Percentiles rank a stretch among this genome's conserved stretches.
phyloP scores from a whole-genome alignment of 2,888 invertebrate genomes.

The Pachycephus smyrnensis region DNA sequence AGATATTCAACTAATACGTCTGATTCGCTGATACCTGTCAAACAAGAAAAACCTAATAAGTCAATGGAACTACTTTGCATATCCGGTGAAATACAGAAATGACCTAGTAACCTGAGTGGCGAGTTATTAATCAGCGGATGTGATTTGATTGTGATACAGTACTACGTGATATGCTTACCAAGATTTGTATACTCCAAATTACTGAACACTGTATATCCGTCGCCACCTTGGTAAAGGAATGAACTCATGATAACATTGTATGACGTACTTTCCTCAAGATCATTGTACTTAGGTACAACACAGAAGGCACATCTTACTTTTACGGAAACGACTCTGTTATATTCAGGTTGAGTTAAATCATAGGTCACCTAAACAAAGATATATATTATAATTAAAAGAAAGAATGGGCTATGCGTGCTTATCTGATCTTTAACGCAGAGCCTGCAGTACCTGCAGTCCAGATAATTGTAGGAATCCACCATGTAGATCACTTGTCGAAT shows the following conservation, averaged over 20 bases:
- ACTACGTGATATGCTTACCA: too few species aligned
- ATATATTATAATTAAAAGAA: neutral
- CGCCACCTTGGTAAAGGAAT: slow-evolving; percentile 81
- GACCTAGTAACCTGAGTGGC: too few species aligned
- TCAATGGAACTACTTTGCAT: neutral
- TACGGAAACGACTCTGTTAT: slow-evolving; percentile 75
- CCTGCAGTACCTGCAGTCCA: slow-evolving; percentile 73
- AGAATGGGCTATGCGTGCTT: neutral
- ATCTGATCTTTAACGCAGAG: too few species aligned
- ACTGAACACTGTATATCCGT: slow-evolving; percentile 74
- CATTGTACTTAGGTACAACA: slow-evolving; percentile 71
- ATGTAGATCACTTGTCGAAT: slow-evolving; percentile 67
- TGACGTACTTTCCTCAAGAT: slow-evolving; percentile 68
- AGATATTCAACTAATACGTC: slow-evolving; percentile 72
- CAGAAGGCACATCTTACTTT: slow-evolving; percentile 79
- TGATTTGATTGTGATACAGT: neutral
- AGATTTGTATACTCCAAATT: slow-evolving; percentile 54
- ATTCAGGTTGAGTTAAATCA: slow-evolving; percentile 73
- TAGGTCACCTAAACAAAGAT: slow-evolving; percentile 70
- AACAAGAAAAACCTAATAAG: neutral
- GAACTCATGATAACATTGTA: slow-evolving; percentile 77
- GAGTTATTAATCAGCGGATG: neutral
- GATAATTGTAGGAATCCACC: slow-evolving; percentile 89
- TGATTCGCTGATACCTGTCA: slow-evolving; percentile 36
- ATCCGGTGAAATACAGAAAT: neutral